phyloP scores from a whole-genome alignment of 2,113 vertebrate genomes.

The Tenrec ecaudatus region DNA sequence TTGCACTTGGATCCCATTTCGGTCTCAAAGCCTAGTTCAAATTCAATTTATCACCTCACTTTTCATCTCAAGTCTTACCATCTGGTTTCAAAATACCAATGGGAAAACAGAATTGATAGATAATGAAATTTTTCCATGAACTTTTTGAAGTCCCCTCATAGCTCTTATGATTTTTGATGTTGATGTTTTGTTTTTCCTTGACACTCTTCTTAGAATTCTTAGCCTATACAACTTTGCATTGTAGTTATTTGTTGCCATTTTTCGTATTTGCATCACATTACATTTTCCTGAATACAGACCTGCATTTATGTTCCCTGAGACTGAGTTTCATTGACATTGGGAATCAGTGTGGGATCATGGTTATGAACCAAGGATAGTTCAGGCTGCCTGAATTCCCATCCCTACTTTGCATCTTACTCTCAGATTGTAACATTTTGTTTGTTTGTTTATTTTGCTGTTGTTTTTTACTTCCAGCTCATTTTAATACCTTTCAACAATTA shows the following conservation, averaged over 20 bases:
- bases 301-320: not conserved
- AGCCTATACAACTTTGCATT: not conserved
- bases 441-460: not conserved
- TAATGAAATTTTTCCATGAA: too few species aligned
- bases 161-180: not conserved
- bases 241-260: not conserved
- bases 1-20: too few species aligned
- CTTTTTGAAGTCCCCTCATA: too few species aligned
- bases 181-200: too few species aligned
- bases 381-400: not conserved
- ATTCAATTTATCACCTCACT: not conserved
- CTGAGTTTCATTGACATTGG: constrained; percentile 26
- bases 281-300: not conserved
- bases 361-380: not conserved
- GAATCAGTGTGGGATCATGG: not conserved
- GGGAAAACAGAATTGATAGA: too few species aligned
- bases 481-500: constrained; percentile 38
- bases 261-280: constrained; percentile 40
- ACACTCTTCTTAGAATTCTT: not conserved
- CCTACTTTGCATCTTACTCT: not conserved
- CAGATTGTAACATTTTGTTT: not conserved
- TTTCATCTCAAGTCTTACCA: not conserved
- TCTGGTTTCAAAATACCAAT: too few species aligned
- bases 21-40: not conserved
- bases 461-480: not conserved